Base-by-base conservation (phyloP, 2,888 invertebrate species). In the Monochamus alternatus region DNA sequence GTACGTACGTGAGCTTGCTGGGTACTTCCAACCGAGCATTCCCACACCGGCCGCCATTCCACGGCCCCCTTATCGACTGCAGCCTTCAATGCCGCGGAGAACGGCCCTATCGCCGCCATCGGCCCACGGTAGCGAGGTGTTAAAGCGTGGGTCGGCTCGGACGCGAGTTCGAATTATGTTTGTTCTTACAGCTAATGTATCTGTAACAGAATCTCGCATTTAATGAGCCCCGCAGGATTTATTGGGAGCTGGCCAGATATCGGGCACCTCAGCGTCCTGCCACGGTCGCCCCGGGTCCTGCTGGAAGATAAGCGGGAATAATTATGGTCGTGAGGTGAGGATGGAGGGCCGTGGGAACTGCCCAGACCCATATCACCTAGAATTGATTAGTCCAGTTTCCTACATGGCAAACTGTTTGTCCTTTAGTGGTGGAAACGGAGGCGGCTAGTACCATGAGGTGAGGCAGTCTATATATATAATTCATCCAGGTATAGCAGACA, bases 181-280 rank as follows among this genome's bases (percentile, higher is more conserved):
- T 86, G 87, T 87, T 87, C 87, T 86, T 86, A 84, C 84, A 82
- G 86, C 86, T 86, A 86, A 87, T 87, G 86, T 87, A 87, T 87
- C 87, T 86, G 86, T 84, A 84, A 84, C 84, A 84, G 86, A 86
- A 87, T 87, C 87, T 87, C 84, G 82, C 86, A 86, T 87, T 87
- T 87, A 87, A 87, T 87, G 87, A 87, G 86, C 83, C 83, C 77
- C 75, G 75, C 80, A 81, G 77, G 82, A 86, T 85, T 85, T 85
- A 85, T 85, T 82, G 84, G 83, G 74, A 77, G 82, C 78, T 80
- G 75, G 77, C 79, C 80, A 80, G 84, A 83, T 84, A 84, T 85
- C 83, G 81, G 79, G 71, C 14, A 63, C 52, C 51, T 22, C 10
- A 4, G 60, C 59, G 64, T 63, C 69, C 63, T 10, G 38, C 55